Evolutionary conservation across 2,888 invertebrate species (phyloP).

Genomic region (Bombylius discolor): DNA sequence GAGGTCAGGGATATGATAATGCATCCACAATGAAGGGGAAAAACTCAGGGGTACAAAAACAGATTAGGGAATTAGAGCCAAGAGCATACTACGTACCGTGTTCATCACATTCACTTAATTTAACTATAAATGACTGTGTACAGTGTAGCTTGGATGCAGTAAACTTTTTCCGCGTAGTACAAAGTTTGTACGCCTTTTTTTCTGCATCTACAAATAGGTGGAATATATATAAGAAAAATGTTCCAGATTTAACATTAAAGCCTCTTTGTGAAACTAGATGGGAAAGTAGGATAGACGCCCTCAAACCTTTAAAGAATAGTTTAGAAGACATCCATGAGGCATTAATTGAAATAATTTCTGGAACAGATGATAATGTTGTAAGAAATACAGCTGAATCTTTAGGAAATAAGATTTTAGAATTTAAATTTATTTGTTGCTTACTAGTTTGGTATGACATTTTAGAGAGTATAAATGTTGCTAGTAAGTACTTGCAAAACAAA

Average conservation of each 20-base stretch:
- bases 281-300: neutral
- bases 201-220: constrained; percentile 17
- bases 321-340: neutral
- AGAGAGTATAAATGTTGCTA: no score
- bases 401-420: constrained; percentile 5
- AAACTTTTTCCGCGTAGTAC: constrained; percentile 17
- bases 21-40: constrained; percentile 22
- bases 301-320: neutral
- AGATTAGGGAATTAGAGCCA: no score
- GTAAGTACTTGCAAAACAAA: no score
- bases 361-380: no score
- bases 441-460: constrained; percentile 7
- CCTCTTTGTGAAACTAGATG: constrained; percentile 5
- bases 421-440: constrained; percentile 3
- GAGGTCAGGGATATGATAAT: constrained; percentile 20
- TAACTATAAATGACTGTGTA: no score
- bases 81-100: no score
- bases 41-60: no score
- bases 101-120: constrained; percentile 19
- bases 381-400: no score
- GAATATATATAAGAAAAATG: constrained; percentile 6
- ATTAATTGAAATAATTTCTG: neutral
- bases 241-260: constrained; percentile 5
- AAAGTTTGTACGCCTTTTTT: constrained; percentile 20
- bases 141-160: constrained; percentile 12